phyloP scores from a whole-genome alignment of 2,797 vertebrate species.

The Carduelis carduelis region DNA sequence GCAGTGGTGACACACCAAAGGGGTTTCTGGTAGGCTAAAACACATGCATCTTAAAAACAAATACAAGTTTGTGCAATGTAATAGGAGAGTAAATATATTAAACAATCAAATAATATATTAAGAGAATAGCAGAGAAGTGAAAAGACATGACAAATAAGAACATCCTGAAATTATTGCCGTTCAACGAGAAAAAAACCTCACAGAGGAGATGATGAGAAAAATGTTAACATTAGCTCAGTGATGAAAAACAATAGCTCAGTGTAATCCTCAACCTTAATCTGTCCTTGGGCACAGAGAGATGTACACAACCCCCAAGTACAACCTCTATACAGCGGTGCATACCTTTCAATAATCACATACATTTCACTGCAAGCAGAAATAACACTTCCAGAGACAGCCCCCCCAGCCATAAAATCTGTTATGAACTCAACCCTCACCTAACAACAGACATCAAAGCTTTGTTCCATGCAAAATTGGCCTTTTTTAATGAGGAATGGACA shows the following conservation, averaged over 20 bases:
- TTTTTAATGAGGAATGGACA: background rate
- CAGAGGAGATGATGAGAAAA: background rate
- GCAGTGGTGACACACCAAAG: background rate
- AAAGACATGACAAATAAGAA: background rate
- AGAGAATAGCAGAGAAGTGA: background rate
- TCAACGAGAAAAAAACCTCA: background rate
- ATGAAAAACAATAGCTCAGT: background rate
- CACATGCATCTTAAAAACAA: background rate
- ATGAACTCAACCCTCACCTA: background rate
- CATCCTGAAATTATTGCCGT: accelerated
- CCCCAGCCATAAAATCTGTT: background rate
- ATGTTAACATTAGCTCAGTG: background rate
- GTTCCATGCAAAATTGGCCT: background rate
- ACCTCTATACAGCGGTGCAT: background rate
- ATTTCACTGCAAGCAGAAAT: background rate
- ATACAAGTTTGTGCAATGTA: background rate
- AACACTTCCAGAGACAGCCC: background rate
- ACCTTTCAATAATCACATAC: background rate
- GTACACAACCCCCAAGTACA: background rate
- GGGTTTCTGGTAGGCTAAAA: background rate
- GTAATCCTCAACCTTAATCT: background rate
- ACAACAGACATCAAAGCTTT: background rate
- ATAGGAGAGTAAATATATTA: background rate
- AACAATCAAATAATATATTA: background rate
- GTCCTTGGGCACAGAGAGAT: background rate